phyloP scores from a whole-genome alignment of 2,113 vertebrate species.

The Setophaga coronata region DNA sequence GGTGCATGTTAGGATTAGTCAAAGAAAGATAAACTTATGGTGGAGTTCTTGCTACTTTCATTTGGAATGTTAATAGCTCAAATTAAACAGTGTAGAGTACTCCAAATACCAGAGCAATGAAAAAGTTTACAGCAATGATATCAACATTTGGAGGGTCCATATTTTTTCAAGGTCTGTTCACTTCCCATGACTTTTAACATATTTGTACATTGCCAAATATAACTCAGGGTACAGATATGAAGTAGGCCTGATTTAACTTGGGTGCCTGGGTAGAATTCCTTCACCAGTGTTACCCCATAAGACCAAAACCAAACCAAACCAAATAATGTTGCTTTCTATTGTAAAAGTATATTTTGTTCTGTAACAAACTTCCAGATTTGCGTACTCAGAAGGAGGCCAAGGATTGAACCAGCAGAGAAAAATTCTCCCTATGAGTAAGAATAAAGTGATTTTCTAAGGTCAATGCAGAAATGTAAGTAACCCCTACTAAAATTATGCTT shows the following conservation, averaged over 20 bases:
- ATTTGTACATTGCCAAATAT: constrained; percentile 11
- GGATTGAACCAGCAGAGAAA: neutral
- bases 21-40: constrained; percentile 49
- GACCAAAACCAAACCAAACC: neutral
- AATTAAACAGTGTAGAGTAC: constrained; percentile 58
- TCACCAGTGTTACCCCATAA: neutral
- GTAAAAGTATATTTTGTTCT: neutral
- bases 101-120: constrained; percentile 56
- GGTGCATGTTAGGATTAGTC: constrained; percentile 44
- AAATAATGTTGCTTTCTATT: neutral
- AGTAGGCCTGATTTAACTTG: neutral
- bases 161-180: constrained; percentile 40
- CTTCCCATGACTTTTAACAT: constrained; percentile 41
- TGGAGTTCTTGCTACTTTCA: constrained; percentile 38
- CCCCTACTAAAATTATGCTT: neutral
- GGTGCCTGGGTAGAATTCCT: neutral
- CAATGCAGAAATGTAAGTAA: neutral
- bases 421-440: neutral
- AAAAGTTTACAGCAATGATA: constrained; percentile 47
- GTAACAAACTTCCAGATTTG: neutral
- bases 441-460: neutral
- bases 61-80: constrained; percentile 61
- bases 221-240: neutral
- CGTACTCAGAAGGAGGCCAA: neutral
- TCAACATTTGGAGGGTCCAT: constrained; percentile 47